phyloP scores from a whole-genome alignment of 2,888 invertebrate genomes.

The Argyresthia goedartella region DNA sequence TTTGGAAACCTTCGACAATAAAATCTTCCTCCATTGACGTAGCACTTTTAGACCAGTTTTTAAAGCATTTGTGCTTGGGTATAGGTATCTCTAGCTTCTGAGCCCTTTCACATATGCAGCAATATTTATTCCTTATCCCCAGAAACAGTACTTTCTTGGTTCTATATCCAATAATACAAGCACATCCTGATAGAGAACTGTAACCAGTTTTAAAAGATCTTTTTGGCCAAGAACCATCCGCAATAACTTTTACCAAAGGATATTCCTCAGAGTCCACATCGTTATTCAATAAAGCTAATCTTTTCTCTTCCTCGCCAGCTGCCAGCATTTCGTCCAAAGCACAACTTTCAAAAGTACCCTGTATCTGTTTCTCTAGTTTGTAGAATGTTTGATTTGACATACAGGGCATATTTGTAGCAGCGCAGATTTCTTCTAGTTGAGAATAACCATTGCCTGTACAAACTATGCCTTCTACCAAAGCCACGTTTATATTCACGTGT shows the following conservation, averaged over 20 bases:
- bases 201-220: slow-evolving; percentile 4
- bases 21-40: too few species aligned
- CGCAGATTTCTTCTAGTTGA: slow-evolving; percentile 6
- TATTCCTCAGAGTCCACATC: slow-evolving; percentile 1
- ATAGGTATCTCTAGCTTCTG: too few species aligned
- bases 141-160: slow-evolving; percentile 3
- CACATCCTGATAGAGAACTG: slow-evolving; percentile 1
- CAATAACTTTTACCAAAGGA: slow-evolving; percentile 1
- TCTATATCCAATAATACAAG: slow-evolving; percentile 5
- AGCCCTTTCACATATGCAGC: too few species aligned
- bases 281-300: slow-evolving; percentile 1
- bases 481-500: neutral
- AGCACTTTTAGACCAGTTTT: too few species aligned
- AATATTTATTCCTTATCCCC: too few species aligned
- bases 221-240: slow-evolving; percentile 7
- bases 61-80: too few species aligned
- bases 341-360: slow-evolving; percentile 2
- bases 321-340: slow-evolving; percentile 6
- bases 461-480: slow-evolving; percentile 3
- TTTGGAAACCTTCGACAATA: too few species aligned
- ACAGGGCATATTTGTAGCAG: slow-evolving; percentile 7
- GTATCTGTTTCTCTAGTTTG: neutral
- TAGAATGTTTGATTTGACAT: slow-evolving; percentile 4
- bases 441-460: slow-evolving; percentile 6
- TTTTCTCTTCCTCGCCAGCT: slow-evolving; percentile 8